phyloP scores from a whole-genome alignment of 2,113 vertebrate species.

The Synodontis membranacea region DNA sequence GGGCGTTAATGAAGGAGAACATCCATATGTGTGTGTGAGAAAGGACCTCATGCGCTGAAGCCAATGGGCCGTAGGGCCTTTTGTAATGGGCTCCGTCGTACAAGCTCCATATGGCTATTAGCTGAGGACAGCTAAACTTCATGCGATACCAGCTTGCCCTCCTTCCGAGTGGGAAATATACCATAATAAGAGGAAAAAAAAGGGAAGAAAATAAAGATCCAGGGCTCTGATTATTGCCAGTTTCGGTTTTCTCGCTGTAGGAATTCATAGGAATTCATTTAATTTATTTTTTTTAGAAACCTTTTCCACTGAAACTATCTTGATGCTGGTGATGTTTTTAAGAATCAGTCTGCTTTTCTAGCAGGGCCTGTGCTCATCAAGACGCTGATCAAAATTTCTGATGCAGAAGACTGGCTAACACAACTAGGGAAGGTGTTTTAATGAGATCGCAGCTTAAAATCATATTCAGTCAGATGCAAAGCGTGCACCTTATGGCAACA shows the following conservation, averaged over 20 bases:
- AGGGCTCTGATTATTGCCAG: neutral
- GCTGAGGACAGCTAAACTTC: conserved; percentile 35
- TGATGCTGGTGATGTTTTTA: neutral
- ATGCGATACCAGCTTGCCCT: conserved; percentile 1
- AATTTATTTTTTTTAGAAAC: neutral
- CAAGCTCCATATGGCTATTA: conserved; percentile 51
- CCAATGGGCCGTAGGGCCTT: conserved; percentile 38
- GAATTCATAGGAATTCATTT: too few relatives aligned
- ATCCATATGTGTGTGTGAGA: conserved; percentile 5
- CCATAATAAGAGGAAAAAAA: conserved; percentile 1
- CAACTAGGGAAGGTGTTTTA: neutral
- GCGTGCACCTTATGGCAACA: neutral
- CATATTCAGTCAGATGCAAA: neutral
- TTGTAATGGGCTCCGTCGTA: conserved; percentile 48
- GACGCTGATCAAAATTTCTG: neutral
- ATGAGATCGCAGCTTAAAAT: neutral
- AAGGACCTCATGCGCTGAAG: conserved; percentile 24
- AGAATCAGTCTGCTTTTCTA: neutral
- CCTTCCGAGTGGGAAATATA: conserved; percentile 1
- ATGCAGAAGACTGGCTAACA: neutral
- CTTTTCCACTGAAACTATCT: neutral
- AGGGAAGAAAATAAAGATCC: neutral
- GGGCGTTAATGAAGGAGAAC: conserved; percentile 31
- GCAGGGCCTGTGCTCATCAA: neutral
- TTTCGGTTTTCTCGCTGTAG: neutral